Percentiles rank a stretch among this genome's conserved stretches.
Evolutionary conservation across 2,888 invertebrate species (phyloP).

Genomic region (Idaea aversata): DNA sequence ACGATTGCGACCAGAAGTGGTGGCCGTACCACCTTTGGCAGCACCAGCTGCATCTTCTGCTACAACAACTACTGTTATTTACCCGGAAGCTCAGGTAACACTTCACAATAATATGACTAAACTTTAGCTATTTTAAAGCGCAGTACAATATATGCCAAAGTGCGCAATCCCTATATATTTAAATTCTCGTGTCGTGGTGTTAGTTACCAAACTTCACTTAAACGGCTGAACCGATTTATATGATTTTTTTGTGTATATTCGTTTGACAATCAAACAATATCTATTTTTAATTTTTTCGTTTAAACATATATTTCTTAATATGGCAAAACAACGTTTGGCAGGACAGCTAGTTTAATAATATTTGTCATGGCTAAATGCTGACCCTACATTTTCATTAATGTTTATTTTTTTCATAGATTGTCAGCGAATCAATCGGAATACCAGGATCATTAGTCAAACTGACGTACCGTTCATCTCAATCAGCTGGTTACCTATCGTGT

Average conservation of each 20-base stretch:
- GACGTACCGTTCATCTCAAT: constrained; percentile 97
- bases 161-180: too few species aligned
- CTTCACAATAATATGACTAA: not conserved
- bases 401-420: constrained; percentile 82
- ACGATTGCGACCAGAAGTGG: constrained; percentile 89
- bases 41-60: constrained; percentile 94
- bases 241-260: too few species aligned
- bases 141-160: too few species aligned
- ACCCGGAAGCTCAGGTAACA: constrained; percentile 92
- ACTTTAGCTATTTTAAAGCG: too few species aligned
- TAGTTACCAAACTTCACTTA: too few species aligned
- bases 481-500: constrained; percentile 95
- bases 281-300: too few species aligned
- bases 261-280: too few species aligned
- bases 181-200: too few species aligned
- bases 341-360: not conserved
- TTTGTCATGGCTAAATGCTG: too few species aligned
- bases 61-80: constrained; percentile 90
- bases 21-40: constrained; percentile 94
- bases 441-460: constrained; percentile 96
- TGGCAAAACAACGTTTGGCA: too few species aligned
- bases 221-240: too few species aligned
- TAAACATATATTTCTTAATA: too few species aligned
- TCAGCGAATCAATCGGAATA: constrained; percentile 97
- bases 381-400: not conserved